A percentile compares a stretch with the other conserved stretches of the same genome.
Evolutionary conservation across 23 tunicate genomes (phyloP).

Genomic region (Halocynthia roretzi): DNA sequence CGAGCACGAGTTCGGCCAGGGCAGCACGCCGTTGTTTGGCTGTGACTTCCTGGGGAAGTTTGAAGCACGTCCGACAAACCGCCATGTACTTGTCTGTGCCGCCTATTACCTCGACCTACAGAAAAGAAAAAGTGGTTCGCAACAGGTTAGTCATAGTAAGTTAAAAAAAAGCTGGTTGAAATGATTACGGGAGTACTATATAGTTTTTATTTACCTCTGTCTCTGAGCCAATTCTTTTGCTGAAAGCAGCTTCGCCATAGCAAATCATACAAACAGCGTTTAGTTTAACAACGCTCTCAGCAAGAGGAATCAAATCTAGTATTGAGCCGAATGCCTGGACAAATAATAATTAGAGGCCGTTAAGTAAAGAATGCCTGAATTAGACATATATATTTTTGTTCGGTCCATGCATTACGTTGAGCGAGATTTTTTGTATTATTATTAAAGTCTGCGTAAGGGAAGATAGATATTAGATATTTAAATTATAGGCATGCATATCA

Average conservation of each 20-base stretch:
- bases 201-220: constrained; percentile 17
- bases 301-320: constrained; percentile 50
- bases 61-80: constrained; percentile 48
- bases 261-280: constrained; percentile 71
- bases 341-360: background rate
- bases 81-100: constrained; percentile 72
- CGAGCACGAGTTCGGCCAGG: background rate
- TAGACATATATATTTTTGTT: background rate
- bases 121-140: background rate
- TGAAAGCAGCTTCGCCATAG: constrained; percentile 68
- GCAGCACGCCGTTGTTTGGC: background rate
- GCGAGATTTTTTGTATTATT: too few species aligned
- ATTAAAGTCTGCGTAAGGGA: too few species aligned
- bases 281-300: constrained; percentile 76
- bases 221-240: constrained; percentile 50
- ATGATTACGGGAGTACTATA: background rate
- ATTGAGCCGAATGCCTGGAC: constrained; percentile 37
- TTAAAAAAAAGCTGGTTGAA: background rate
- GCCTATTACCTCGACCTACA: constrained; percentile 60
- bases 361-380: background rate
- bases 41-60: background rate
- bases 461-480: too few species aligned
- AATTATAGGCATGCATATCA: too few species aligned
- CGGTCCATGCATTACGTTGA: background rate
- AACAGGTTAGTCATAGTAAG: background rate